A percentile compares a stretch with the other conserved stretches of the same genome.
phyloP scores from a whole-genome alignment of 2,888 invertebrate species.

The Temnothorax ravouxi region DNA sequence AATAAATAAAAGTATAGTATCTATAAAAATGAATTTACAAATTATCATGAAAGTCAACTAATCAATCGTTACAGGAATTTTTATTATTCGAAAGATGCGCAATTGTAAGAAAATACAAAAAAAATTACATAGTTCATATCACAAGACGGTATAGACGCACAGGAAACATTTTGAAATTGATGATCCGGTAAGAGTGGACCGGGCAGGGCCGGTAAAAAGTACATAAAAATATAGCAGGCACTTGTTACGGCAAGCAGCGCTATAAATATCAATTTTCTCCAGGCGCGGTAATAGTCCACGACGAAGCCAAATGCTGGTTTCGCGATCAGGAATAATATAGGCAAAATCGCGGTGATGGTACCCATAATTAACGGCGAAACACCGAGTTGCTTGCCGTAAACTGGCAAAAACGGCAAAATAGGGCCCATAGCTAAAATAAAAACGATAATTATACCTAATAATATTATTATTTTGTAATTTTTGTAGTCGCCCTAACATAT shows the following conservation, averaged over 20 bases:
- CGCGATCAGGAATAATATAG: slow-evolving; percentile 92
- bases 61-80: not conserved
- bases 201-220: slow-evolving; percentile 88
- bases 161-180: slow-evolving; percentile 73
- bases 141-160: slow-evolving; percentile 57
- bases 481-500: not conserved
- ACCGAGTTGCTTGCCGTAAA: slow-evolving; percentile 93
- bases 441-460: slow-evolving; percentile 40
- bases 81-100: not conserved
- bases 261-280: slow-evolving; percentile 92
- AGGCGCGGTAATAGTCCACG: slow-evolving; percentile 91
- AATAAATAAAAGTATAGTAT: too few species aligned
- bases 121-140: slow-evolving; percentile 58
- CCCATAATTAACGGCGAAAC: slow-evolving; percentile 93
- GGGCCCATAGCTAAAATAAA: slow-evolving; percentile 91
- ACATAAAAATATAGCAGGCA: slow-evolving; percentile 90
- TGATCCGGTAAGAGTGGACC: slow-evolving; percentile 68
- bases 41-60: not conserved
- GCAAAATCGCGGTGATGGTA: slow-evolving; percentile 91
- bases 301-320: slow-evolving; percentile 93
- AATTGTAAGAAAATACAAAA: slow-evolving; percentile 16
- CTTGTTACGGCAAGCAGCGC: slow-evolving; percentile 90
- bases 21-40: not conserved
- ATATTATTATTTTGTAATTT: slow-evolving; percentile 8
- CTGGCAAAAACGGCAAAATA: slow-evolving; percentile 92